Evolutionary conservation across 2,888 invertebrate genomes (phyloP), one percentile per base, ranked within the genome.

Genomic region (Gryllus longicercus): DNA sequence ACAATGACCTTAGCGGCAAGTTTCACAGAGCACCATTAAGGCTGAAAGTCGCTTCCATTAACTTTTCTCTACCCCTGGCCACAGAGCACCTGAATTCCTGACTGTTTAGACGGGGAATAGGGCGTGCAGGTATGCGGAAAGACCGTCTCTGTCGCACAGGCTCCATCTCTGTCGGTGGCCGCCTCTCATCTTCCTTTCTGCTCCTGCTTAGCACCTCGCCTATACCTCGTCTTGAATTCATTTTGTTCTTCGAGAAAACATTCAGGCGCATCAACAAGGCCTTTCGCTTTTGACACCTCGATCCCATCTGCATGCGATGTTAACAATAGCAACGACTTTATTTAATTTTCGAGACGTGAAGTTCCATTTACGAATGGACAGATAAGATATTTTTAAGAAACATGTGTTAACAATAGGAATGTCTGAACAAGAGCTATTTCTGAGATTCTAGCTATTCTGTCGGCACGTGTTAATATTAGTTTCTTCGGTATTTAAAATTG

Each of bases 1-100:
- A 80, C 80, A 80, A 75, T 80, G 78, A 80, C 80, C 80, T 75
- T 80, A 78, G 78, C 78, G 80, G 80, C 78, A 51, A 80, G 78
- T 78, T 80, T 78, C 80, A 80, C 80, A 80, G 80, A 75, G 50
- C 50, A 78, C 78, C 18, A 74, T 51, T 74, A 80, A 78, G 80
- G 80, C 75, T 78, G 75, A 80, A 78, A 80, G 78, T 80, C 78
- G 80, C 80, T 50, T 80, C 75, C 76, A 25, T 50, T 75, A 50
- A 63, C 63, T 63, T 63, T 63, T 63, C 63, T 63, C 63, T 63
- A 63, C 63, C 63, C n/a, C 78, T 78, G 49, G 38, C 21, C 50
- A 50, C 50, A 38, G 74, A 23, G 5, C 74, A 14, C 18, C 38
- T 63, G 63, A 74, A 74, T 25, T 14, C 18, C 74, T 74, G 63